Evolutionary conservation across 2,888 invertebrate genomes (phyloP), one percentile per base, ranked within the genome.

Genomic region (Mimachlamys varia): DNA sequence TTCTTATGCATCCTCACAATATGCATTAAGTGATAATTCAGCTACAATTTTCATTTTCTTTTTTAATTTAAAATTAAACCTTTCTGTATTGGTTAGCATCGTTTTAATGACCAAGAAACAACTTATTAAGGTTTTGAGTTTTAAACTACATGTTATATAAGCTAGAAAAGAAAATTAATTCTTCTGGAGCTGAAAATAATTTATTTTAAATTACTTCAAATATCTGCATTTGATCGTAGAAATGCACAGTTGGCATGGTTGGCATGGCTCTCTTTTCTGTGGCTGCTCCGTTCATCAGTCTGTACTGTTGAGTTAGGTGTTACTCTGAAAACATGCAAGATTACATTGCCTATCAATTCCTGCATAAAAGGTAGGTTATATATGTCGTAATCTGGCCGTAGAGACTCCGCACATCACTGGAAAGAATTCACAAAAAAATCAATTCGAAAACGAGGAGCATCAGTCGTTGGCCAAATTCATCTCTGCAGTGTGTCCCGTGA

Each of bases 361-460:
- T 76, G 76, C 33, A 76, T 76, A 76, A 76, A 76, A 76, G 76
- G 76, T 33, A 76, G 76, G 33, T 76, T 76, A 76, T 33, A 76
- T 76, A 33, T 76, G 76, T 76, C 27, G 76, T 33, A 33, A 76
- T 76, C 27, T 76, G 12, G 33, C 33, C 33, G 33, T 76, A 76
- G 76, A 76, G 76, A 76, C 76, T 33, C 12, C 33, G 13, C 12
- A 76, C 76, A 27, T 76, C 76, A 76, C 33, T 33, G 27, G 76
- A 33, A 76, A 76, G 76, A 76, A 33, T 76, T 76, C 22, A 22
- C 12, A 76, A 76, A 76, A 76, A 76, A 76, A 76, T 76, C 76
- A 76, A 76, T 76, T 33, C 76, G 27, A 33, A 76, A 76, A 76
- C 33, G 33, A 76, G 33, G 33, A 76, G 33, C 76, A 76, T 76